phyloP scores from a whole-genome alignment of 2,113 vertebrate species.

The Mirza zaza region DNA sequence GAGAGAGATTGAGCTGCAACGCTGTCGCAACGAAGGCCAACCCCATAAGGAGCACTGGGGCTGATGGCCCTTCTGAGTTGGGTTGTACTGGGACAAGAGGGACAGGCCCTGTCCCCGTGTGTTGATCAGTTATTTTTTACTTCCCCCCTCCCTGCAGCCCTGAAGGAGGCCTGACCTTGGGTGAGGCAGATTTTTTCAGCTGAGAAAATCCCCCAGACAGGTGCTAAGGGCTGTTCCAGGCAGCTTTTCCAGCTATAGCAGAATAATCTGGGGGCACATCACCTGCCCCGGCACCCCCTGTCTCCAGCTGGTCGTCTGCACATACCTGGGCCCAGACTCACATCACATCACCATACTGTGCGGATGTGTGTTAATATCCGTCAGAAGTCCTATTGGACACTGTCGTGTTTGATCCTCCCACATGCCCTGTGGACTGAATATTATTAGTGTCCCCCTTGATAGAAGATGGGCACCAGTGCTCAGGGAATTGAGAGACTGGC shows the following conservation, averaged over 20 bases:
- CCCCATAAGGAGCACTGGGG: neutral
- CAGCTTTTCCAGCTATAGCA: fast-evolving
- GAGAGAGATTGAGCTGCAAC: neutral
- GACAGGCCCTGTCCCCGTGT: fast-evolving
- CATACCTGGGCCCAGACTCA: neutral
- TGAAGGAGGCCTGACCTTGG: neutral
- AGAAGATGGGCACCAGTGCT: neutral
- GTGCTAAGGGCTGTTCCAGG: neutral
- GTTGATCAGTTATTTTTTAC: too few species aligned
- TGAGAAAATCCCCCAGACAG: neutral
- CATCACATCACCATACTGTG: neutral
- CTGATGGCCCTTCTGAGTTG: neutral
- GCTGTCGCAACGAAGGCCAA: fast-evolving
- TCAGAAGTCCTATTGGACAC: neutral
- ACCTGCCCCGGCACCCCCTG: neutral
- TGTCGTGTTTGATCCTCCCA: neutral
- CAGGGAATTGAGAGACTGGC: neutral
- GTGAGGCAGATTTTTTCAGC: neutral
- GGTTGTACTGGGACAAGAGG: fast-evolving
- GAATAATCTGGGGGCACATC: neutral
- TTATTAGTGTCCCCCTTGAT: neutral
- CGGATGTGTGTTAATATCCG: neutral
- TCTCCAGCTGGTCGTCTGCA: neutral
- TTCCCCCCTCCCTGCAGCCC: neutral
- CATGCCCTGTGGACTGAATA: neutral